Percentiles rank a stretch among this genome's conserved stretches.
These are phyloP conservation scores for Sus cebifrons DNA, from an alignment of 2,797 vertebrate species.

Conservation along the genomic window DNA sequence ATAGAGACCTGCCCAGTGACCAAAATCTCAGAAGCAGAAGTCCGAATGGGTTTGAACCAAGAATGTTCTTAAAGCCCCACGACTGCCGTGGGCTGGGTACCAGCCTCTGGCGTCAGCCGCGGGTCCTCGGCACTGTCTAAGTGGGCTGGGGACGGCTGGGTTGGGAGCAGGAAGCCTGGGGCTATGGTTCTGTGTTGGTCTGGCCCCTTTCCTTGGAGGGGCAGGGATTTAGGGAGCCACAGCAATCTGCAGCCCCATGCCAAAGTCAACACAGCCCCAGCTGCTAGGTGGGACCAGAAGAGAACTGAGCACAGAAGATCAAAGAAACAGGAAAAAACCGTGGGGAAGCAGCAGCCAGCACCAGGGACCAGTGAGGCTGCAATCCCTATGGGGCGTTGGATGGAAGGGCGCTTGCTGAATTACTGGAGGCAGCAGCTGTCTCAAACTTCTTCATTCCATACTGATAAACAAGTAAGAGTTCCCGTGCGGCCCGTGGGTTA, in stretches of 20 bases:
- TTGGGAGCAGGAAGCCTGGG: neutral
- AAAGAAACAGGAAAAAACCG: neutral
- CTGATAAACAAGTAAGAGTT: too few relatives aligned
- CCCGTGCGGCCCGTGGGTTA: too few relatives aligned
- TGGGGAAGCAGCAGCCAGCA: neutral
- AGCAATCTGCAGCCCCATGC: slow-evolving; percentile 31
- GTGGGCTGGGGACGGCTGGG: neutral
- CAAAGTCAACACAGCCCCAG: neutral
- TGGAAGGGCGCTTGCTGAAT: neutral
- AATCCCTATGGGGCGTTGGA: neutral
- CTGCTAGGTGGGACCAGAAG: neutral
- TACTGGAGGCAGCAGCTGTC: neutral
- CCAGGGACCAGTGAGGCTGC: neutral
- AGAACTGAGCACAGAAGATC: neutral
- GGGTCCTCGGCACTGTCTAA: neutral
- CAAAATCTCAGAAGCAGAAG: neutral
- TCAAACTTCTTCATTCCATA: neutral
- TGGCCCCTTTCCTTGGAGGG: neutral
- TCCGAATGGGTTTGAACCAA: neutral
- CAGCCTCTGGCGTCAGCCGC: neutral
- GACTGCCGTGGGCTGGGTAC: neutral
- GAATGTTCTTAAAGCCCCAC: neutral
- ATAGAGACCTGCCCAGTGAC: neutral
- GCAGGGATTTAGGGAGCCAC: slow-evolving; percentile 49
- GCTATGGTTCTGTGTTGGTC: neutral